These are phyloP conservation scores for Dreissena polymorpha DNA, from an alignment of 1,140 invertebrate genomes.

Conservation along the genomic window DNA sequence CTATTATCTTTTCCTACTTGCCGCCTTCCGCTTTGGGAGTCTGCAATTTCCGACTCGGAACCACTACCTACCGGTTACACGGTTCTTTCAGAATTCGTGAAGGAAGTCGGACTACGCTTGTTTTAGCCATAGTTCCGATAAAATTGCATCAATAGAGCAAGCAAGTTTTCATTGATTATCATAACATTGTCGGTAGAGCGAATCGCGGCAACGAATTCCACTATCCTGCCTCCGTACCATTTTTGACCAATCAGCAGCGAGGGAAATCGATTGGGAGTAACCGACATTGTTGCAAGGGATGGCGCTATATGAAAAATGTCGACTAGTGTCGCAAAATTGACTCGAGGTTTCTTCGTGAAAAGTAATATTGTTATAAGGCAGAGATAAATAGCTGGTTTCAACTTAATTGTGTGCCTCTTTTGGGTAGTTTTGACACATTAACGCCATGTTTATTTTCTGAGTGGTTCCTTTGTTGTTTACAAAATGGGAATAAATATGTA, in stretches of 20 bases:
- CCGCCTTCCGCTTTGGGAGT: constrained; percentile 49
- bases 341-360: constrained; percentile 7
- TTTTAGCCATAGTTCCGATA: constrained; percentile 57
- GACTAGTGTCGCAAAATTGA: constrained; percentile 4
- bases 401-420: constrained; percentile 25
- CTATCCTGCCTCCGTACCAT: constrained; percentile 34
- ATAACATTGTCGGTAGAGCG: constrained; percentile 37
- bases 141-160: constrained; percentile 26
- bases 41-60: constrained; percentile 53
- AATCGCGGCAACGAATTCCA: not conserved
- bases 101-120: constrained; percentile 50
- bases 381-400: constrained; percentile 19
- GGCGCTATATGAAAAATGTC: constrained; percentile 4
- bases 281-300: constrained; percentile 6
- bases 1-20: constrained; percentile 50
- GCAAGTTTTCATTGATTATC: constrained; percentile 55
- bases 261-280: constrained; percentile 38
- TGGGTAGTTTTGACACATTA: constrained; percentile 34
- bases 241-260: constrained; percentile 30
- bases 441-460: constrained; percentile 21
- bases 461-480: not conserved
- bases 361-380: constrained; percentile 6
- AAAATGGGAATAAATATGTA: not conserved
- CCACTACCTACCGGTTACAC: constrained; percentile 51
- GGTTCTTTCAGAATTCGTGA: constrained; percentile 50